phyloP scores from a whole-genome alignment of 2,888 invertebrate genomes.

The Andrena haemorrhoa region DNA sequence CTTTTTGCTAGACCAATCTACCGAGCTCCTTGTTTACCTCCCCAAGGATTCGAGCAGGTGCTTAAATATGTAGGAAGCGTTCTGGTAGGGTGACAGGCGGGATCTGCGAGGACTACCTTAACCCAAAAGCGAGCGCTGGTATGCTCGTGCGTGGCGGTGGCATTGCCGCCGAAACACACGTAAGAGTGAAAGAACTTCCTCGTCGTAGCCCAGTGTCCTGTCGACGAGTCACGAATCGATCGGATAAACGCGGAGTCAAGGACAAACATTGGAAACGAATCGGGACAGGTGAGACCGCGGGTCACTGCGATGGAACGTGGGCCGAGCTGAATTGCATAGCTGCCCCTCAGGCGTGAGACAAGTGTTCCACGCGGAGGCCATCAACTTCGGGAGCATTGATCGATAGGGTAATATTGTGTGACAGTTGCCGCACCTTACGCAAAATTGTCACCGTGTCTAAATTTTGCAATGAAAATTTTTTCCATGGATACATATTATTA shows the following conservation, averaged over 20 bases:
- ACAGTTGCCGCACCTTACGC: too few species aligned
- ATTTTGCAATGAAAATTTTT: too few species aligned
- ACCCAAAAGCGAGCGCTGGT: slow-evolving; percentile 18
- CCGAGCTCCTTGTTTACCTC: background rate
- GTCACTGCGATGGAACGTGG: background rate
- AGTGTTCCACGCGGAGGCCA: background rate
- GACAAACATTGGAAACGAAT: slow-evolving; percentile 24
- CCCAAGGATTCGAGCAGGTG: slow-evolving; percentile 13
- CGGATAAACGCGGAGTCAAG: slow-evolving; percentile 27
- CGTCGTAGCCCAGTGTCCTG: background rate
- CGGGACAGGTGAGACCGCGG: background rate
- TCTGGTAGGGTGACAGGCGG: slow-evolving; percentile 12
- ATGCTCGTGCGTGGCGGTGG: background rate
- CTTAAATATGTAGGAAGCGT: slow-evolving; percentile 1
- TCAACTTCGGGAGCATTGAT: background rate
- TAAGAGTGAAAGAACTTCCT: slow-evolving; percentile 42
- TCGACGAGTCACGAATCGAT: slow-evolving; percentile 19
- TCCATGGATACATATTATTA: too few species aligned
- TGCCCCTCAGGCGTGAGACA: background rate
- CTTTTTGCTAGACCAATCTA: background rate
- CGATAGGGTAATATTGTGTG: too few species aligned
- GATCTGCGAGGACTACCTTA: slow-evolving; percentile 27
- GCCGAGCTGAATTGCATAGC: background rate
- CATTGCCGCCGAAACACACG: slow-evolving; percentile 24
- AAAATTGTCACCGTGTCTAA: too few species aligned